Evolutionary conservation across 2,797 vertebrate genomes (phyloP), one percentile per base, ranked within the genome.

Genomic region (Channallabes apus): DNA sequence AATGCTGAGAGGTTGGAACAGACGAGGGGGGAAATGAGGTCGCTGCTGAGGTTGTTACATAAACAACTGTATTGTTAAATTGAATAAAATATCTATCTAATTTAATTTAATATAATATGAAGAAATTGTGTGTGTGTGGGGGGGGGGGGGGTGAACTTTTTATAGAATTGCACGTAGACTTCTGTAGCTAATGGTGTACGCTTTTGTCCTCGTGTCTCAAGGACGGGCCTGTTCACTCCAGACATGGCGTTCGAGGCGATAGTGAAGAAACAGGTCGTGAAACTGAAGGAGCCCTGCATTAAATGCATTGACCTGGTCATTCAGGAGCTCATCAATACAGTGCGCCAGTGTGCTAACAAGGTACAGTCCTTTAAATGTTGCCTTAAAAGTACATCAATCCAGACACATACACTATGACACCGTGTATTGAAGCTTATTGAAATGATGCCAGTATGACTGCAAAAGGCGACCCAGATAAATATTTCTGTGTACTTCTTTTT

Each of bases 241-340:
- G 98, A 99, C 90, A 98, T 98, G 97, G 98, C 98, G 0, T 99
- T 99, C 86, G 97, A 99, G 93, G 97, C 98, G 18, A 99, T 99
- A 54, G 98, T 99, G 88, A 99, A 99, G 93, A 99, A 99, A 90
- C 98, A 98, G 92, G 91, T 99, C 4, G 96, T 99, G 82, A 98
- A 98, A 90, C 94, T 99, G 90, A 99, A 99, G 93, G 96, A 94
- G 86, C 98, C 98, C 11, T 98, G 96, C 76, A 92, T 99, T 91
- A 99, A 99, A 93, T 98, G 97, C 38, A 97, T 99, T 88, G 97
- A 98, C 91, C 95, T 99, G 93, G 98, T 99, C 88, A 98, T 99
- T 93, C 97, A 98, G 87, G 97, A 99, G 83, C 94, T 98, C 89
- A 98, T 99, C 86, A 97, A 97, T 93, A 98, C 97, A 0, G 97